phyloP scores from a whole-genome alignment of 2,113 vertebrate genomes.

The Rostratula benghalensis region DNA sequence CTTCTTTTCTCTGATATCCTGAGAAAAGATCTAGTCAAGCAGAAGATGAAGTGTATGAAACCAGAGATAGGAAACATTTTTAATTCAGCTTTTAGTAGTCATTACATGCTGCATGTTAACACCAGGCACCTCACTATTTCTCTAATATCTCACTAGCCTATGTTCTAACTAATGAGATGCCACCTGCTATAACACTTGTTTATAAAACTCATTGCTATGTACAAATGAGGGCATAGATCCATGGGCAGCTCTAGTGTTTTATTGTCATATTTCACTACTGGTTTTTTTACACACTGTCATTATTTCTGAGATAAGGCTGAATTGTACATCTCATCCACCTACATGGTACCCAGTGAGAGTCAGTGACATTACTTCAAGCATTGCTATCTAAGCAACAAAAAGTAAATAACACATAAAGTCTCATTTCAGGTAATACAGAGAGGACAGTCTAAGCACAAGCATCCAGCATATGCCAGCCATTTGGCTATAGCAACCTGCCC shows the following conservation, averaged over 20 bases:
- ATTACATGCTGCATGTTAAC: background rate
- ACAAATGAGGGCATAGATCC: background rate
- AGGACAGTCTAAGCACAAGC: background rate
- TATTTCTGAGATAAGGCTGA: background rate
- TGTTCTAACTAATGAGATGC: background rate
- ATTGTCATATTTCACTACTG: background rate
- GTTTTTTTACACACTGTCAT: background rate
- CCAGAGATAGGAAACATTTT: background rate
- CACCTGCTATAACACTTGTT: background rate
- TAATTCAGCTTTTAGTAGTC: background rate
- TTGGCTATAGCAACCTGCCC: background rate
- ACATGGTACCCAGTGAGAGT: background rate
- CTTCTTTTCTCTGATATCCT: background rate
- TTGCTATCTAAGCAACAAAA: background rate
- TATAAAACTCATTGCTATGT: background rate
- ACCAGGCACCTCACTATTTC: background rate
- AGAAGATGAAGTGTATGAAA: background rate
- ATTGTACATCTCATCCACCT: background rate
- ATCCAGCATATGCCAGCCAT: fast-evolving
- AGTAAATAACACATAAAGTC: background rate
- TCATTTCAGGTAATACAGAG: background rate
- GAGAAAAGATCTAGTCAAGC: background rate
- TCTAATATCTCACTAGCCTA: background rate
- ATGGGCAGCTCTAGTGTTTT: background rate
- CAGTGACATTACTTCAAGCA: background rate